Conservation (phyloP, 2,113 vertebrate species). For the Eublepharis macularius region DNA sequence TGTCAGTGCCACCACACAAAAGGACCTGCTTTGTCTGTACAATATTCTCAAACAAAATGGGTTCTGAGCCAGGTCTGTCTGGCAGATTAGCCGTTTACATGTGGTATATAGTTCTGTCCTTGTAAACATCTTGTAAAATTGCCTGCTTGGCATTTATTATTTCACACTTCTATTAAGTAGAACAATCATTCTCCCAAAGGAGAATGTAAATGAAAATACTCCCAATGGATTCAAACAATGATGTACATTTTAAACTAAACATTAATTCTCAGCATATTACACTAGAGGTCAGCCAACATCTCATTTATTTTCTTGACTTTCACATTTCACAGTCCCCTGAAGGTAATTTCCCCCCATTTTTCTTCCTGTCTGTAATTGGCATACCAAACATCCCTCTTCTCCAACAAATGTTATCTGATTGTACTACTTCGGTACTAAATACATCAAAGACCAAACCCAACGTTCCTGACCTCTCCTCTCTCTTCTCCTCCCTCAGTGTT, state of each 20-base stretch:
- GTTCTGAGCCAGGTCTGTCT: background rate
- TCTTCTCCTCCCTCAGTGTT: slow-evolving; percentile 18
- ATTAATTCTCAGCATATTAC: slow-evolving; percentile 56
- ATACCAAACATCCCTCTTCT: slow-evolving; percentile 53
- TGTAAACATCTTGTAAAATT: slow-evolving; percentile 1
- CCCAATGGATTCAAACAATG: slow-evolving; percentile 46
- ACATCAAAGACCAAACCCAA: slow-evolving; percentile 36
- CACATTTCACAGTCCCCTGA: slow-evolving; percentile 59
- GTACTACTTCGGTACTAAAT: slow-evolving; percentile 21
- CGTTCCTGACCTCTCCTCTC: slow-evolving; percentile 27
- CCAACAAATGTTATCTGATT: slow-evolving; percentile 34
- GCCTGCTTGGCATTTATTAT: background rate
- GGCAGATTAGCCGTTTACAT: background rate
- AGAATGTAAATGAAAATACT: slow-evolving; percentile 51
- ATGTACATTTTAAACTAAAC: slow-evolving; percentile 52
- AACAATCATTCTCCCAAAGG: background rate
- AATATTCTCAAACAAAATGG: background rate
- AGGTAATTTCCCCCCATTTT: slow-evolving; percentile 63
- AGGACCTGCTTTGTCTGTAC: background rate
- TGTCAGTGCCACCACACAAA: background rate
- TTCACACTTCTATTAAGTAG: slow-evolving; percentile 28
- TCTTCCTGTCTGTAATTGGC: slow-evolving; percentile 53
- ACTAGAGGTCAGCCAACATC: slow-evolving; percentile 57
- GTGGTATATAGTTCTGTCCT: background rate
- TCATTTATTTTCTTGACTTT: slow-evolving; percentile 63